Percentiles rank a stretch among this genome's conserved stretches.
phyloP scores from a whole-genome alignment of 2,113 vertebrate genomes.

The Micromys minutus region DNA sequence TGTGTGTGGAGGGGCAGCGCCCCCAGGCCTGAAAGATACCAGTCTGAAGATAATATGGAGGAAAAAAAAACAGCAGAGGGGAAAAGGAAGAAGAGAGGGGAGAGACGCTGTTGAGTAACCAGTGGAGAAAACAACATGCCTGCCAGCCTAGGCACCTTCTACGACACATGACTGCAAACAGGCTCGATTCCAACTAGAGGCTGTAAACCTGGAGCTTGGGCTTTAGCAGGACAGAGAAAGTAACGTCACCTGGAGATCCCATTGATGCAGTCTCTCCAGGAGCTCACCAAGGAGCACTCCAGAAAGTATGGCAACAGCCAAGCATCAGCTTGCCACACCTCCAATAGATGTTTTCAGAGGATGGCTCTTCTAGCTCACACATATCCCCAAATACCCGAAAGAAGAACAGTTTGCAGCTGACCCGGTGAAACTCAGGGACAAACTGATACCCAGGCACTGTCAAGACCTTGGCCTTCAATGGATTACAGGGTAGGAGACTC shows the following conservation, averaged over 20 bases:
- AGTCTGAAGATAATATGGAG: constrained; percentile 84
- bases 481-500: neutral
- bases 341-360: neutral
- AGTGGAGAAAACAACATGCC: neutral
- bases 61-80: constrained; percentile 80
- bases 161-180: neutral
- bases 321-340: neutral
- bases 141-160: neutral
- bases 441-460: neutral
- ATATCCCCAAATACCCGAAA: neutral
- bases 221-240: neutral
- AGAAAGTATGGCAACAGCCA: neutral
- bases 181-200: neutral
- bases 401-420: neutral
- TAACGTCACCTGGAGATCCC: neutral
- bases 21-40: constrained; percentile 89
- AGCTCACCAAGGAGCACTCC: neutral
- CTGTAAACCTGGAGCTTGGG: rapidly evolving
- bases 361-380: neutral
- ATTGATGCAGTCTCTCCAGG: neutral
- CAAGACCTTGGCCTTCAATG: neutral
- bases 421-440: neutral
- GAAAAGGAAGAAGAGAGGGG: constrained; percentile 77
- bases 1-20: constrained; percentile 91
- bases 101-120: constrained; percentile 81